Base-by-base conservation (phyloP, 1,140 invertebrate genomes). In the Aphelinus certus region DNA sequence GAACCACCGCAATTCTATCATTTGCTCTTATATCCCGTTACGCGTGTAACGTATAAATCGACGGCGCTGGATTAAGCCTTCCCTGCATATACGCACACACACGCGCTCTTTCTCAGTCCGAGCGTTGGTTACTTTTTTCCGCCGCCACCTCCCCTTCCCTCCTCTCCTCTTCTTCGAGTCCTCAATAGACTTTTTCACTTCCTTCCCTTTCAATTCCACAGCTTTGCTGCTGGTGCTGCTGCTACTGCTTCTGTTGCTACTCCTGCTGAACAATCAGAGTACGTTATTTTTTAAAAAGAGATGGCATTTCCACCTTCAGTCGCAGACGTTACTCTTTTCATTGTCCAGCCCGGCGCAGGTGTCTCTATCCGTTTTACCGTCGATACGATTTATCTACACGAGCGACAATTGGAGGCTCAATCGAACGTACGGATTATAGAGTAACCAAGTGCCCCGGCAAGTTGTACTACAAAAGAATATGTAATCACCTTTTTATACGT, bases 1-100 rank as follows among this genome's bases (percentile, higher is more conserved):
- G 80, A 82, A 82, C 81, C 80, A 80, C 78, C 78, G 79, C 82
- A 81, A 81, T 83, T 83, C 81, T 82, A 82, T 81, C 79, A 78
- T 74, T 77, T 77, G 71, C 64, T 71, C 76, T 76, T 71, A 75
- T 80, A 81, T 79, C 79, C 77, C 55, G 76, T 78, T 78, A 76
- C 78, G 64, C 56, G 65, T 68, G 42, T 65, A 66, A 57, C 63
- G 62, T 51, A 73, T 73, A 66, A 66, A 73, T 73, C 63, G 63
- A 60, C 71, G 71, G n/a, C 43, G 45, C 71, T 77, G 77, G 80
- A 82, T 83, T 81, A 80, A 82, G 79, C 77, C 81, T 83, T 81
- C 81, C 78, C 79, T 77, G 77, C 26, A 26, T 26, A 26, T 26
- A 26, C 26, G 26, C 26, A 26, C 26, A 26, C 26, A 26, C 26